These are phyloP conservation scores for Dryomyza anilis DNA, from an alignment of 2,888 invertebrate species.

Conservation along the genomic window DNA sequence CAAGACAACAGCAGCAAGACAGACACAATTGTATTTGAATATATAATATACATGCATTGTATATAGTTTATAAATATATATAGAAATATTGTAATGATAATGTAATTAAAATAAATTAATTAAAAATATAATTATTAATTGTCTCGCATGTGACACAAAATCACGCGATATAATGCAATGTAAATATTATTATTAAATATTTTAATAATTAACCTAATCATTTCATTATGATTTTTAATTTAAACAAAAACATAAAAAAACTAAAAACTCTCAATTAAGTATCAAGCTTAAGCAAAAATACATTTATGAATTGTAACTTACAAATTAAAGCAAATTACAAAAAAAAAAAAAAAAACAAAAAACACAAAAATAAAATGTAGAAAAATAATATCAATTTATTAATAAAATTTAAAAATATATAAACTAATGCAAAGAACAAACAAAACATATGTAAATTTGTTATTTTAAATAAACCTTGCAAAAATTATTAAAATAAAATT, in stretches of 20 bases:
- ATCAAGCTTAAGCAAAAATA: background rate
- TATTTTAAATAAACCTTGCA: conserved; percentile 41
- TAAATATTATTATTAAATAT: no score
- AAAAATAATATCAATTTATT: no score
- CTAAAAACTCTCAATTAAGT: background rate
- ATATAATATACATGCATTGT: conserved; percentile 26
- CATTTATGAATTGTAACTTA: conserved; percentile 3
- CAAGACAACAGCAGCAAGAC: conserved; percentile 12
- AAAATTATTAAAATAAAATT: conserved; percentile 28
- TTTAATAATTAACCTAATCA: no score
- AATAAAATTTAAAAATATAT: conserved; percentile 2
- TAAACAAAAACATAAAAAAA: no score
- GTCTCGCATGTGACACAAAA: conserved; percentile 10
- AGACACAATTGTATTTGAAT: conserved; percentile 20
- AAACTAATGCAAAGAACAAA: conserved; percentile 26
- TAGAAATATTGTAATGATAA: conserved; percentile 13
- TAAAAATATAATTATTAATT: no score
- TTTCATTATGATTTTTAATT: no score
- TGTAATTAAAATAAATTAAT: conserved; percentile 17
- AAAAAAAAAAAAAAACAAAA: conserved; percentile 29
- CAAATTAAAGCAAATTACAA: conserved; percentile 13
- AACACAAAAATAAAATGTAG: conserved; percentile 5
- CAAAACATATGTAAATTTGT: conserved; percentile 38
- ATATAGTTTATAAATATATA: conserved; percentile 2
- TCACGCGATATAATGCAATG: conserved; percentile 6